These are phyloP conservation scores for Pseudomyrmex dendroicus DNA, from an alignment of 1,140 invertebrate genomes.

Conservation along the genomic window DNA sequence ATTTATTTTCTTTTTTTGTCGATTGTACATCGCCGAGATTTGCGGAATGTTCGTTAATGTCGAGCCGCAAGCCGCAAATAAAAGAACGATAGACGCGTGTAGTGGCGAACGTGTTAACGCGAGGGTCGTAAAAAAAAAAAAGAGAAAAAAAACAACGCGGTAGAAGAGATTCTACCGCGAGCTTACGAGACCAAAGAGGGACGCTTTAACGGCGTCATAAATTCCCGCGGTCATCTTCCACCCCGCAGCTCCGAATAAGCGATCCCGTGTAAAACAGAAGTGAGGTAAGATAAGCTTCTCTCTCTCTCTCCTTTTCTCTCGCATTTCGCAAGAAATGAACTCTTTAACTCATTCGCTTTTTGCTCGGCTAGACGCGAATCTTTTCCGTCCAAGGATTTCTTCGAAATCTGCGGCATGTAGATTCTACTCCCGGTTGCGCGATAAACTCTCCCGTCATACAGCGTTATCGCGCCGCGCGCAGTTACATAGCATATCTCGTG, in stretches of 20 bases:
- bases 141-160: slow-evolving; percentile 59
- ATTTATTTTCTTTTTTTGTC: slow-evolving; percentile 4
- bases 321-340: slow-evolving; percentile 71
- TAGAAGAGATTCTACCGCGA: slow-evolving; percentile 64
- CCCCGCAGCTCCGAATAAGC: slow-evolving; percentile 76
- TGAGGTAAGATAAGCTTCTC: slow-evolving; percentile 51
- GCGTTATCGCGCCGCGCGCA: slow-evolving; percentile 23
- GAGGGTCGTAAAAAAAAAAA: slow-evolving; percentile 76
- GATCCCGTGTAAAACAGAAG: slow-evolving; percentile 76
- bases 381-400: neutral
- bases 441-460: neutral
- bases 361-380: neutral
- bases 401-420: neutral
- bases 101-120: slow-evolving; percentile 77
- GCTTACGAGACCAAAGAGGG: slow-evolving; percentile 76
- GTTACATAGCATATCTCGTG: slow-evolving; percentile 20
- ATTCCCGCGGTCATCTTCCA: slow-evolving; percentile 82
- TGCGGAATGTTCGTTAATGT: slow-evolving; percentile 64
- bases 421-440: neutral
- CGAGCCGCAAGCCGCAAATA: slow-evolving; percentile 52
- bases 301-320: neutral
- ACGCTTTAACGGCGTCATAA: slow-evolving; percentile 82
- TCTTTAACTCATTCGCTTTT: slow-evolving; percentile 61
- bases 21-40: slow-evolving; percentile 44
- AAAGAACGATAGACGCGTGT: slow-evolving; percentile 59